These are phyloP conservation scores for Peromyscus nudipes DNA, from an alignment of 2,797 vertebrate genomes.

Conservation along the genomic window DNA sequence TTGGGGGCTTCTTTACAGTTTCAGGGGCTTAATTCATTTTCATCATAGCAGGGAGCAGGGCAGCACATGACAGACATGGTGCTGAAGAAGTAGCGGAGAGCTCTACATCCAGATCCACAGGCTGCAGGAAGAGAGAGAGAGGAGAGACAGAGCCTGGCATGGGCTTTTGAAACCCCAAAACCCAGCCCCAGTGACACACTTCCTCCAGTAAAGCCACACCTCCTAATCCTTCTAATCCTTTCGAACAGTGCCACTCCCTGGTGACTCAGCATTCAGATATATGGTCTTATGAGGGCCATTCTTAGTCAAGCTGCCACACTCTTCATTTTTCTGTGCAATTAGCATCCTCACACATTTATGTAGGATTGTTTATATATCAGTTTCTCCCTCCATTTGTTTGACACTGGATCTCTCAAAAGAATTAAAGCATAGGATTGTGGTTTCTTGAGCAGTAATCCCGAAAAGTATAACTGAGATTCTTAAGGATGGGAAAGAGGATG, in stretches of 20 bases:
- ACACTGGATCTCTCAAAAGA: slow-evolving; percentile 3
- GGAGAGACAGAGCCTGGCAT: background rate
- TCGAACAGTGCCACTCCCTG: background rate
- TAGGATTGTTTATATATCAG: background rate
- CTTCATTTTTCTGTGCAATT: background rate
- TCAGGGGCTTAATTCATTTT: background rate
- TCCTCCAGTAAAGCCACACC: background rate
- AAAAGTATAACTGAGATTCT: background rate
- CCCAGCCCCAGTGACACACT: background rate
- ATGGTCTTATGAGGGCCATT: background rate
- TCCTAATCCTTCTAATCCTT: background rate
- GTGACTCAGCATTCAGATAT: background rate
- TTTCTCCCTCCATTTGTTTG: background rate
- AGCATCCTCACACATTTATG: background rate
- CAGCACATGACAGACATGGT: background rate
- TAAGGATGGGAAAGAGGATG: background rate
- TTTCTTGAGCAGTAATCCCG: slow-evolving; percentile 6
- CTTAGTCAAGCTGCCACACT: background rate
- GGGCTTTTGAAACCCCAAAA: background rate
- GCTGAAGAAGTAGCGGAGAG: background rate
- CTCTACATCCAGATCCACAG: background rate
- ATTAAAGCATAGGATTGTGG: slow-evolving; percentile 12
- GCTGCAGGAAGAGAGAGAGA: background rate
- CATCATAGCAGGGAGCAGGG: background rate
- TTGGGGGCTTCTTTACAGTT: background rate